Conservation (phyloP, 2,797 vertebrate genomes). For the Crenuchus spilurus region DNA sequence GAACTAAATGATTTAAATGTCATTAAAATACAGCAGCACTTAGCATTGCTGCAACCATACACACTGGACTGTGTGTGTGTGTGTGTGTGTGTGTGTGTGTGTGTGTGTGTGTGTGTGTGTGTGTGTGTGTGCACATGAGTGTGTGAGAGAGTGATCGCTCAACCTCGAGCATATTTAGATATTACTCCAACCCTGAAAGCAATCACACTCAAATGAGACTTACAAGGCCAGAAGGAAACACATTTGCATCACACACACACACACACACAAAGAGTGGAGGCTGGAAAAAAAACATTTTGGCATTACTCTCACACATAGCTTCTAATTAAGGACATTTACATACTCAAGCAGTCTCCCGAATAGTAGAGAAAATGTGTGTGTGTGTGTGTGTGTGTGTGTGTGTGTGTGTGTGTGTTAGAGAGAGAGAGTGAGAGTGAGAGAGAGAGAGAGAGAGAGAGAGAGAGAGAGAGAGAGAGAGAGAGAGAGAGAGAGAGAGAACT, state of each 20-base stretch:
- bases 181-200: constrained; percentile 37
- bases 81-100: background rate
- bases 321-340: too few relatives aligned
- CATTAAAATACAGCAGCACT: background rate
- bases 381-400: too few relatives aligned
- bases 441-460: background rate
- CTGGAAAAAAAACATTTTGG: too few relatives aligned
- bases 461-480: constrained; percentile 17
- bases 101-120: too few relatives aligned
- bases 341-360: too few relatives aligned
- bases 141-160: background rate
- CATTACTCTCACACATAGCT: too few relatives aligned
- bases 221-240: constrained; percentile 30
- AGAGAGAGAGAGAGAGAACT: constrained; percentile 8
- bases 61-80: background rate
- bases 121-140: background rate
- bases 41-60: background rate
- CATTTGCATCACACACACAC: background rate
- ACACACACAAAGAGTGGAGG: constrained; percentile 12
- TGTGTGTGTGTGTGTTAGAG: too few relatives aligned
- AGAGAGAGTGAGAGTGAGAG: background rate
- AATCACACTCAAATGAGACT: constrained; percentile 35
- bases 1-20: background rate
- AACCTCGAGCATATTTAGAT: constrained; percentile 6
- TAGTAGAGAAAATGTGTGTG: too few relatives aligned